phyloP scores from a whole-genome alignment of 2,113 vertebrate species.

The Rhinichthys klamathensis region DNA sequence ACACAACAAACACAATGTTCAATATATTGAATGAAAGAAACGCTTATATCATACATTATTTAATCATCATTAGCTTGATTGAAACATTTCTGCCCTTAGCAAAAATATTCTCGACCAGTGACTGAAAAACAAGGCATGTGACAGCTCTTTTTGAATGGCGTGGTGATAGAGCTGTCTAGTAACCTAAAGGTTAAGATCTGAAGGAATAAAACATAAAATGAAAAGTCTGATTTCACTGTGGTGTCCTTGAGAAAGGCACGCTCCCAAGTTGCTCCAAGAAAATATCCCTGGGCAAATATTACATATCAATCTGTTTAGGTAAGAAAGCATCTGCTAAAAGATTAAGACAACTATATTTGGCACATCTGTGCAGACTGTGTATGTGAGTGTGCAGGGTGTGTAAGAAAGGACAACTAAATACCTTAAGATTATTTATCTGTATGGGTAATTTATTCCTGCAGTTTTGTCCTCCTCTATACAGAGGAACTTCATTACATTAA shows the following conservation, averaged over 20 bases:
- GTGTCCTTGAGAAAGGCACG: neutral
- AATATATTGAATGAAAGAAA: too few species aligned
- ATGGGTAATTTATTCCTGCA: neutral
- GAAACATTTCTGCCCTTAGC: too few species aligned
- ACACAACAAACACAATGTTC: neutral
- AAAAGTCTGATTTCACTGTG: neutral
- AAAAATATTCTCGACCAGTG: too few species aligned
- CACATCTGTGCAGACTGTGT: neutral
- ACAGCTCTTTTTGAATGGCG: neutral
- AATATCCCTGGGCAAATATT: neutral
- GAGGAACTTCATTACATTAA: neutral
- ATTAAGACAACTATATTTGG: neutral
- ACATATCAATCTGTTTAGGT: neutral
- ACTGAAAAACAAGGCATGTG: too few species aligned
- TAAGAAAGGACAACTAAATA: neutral
- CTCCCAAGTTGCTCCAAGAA: neutral
- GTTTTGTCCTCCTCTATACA: neutral
- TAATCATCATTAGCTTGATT: too few species aligned
- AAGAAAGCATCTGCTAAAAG: neutral
- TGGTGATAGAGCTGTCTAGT: neutral
- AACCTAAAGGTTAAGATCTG: neutral
- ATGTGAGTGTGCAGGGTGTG: neutral
- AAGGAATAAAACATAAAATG: neutral
- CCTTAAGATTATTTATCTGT: constrained; percentile 11
- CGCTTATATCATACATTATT: too few species aligned